phyloP scores from a whole-genome alignment of 2,888 invertebrate genomes.

The Drosophila meridionalis region DNA sequence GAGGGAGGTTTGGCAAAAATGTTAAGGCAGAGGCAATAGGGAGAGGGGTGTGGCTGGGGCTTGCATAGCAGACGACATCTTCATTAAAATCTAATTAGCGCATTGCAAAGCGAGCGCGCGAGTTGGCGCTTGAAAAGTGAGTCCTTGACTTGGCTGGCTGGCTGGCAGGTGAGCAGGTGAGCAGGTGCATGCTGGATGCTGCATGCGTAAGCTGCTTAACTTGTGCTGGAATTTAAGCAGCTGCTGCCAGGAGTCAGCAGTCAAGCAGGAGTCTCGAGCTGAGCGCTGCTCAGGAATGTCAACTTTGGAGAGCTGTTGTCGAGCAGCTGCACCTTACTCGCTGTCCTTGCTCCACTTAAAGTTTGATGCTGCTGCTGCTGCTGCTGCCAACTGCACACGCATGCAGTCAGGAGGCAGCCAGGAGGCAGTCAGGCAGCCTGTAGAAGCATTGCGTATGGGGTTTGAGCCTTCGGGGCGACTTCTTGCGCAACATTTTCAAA shows the following conservation, averaged over 20 bases:
- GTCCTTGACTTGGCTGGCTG: constrained; percentile 38
- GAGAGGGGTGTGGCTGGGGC: constrained; percentile 10
- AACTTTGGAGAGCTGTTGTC: constrained; percentile 13
- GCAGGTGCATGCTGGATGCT: constrained; percentile 17
- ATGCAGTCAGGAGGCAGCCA: constrained; percentile 37
- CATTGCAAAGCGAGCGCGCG: constrained; percentile 54
- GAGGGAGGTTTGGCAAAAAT: not conserved
- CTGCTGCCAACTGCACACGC: constrained; percentile 63
- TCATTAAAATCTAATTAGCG: constrained; percentile 84
- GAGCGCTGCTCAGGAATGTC: constrained; percentile 56
- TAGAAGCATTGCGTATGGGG: constrained; percentile 14
- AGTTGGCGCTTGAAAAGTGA: constrained; percentile 33
- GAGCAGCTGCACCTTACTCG: constrained; percentile 41
- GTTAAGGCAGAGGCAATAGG: not conserved
- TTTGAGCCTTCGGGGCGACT: constrained; percentile 55
- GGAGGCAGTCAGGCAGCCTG: not conserved
- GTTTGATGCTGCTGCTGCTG: constrained; percentile 49
- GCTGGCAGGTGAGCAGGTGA: constrained; percentile 29
- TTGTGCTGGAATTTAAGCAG: constrained; percentile 67
- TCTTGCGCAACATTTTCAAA: constrained; percentile 75
- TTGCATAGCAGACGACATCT: constrained; percentile 73
- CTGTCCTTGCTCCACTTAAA: constrained; percentile 82
- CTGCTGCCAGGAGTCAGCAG: constrained; percentile 44
- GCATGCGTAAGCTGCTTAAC: constrained; percentile 75
- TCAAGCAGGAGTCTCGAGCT: constrained; percentile 14